A percentile compares a stretch with the other conserved stretches of the same genome.
phyloP scores from a whole-genome alignment of 2,113 vertebrate genomes.

The Cheirogaleus medius region DNA sequence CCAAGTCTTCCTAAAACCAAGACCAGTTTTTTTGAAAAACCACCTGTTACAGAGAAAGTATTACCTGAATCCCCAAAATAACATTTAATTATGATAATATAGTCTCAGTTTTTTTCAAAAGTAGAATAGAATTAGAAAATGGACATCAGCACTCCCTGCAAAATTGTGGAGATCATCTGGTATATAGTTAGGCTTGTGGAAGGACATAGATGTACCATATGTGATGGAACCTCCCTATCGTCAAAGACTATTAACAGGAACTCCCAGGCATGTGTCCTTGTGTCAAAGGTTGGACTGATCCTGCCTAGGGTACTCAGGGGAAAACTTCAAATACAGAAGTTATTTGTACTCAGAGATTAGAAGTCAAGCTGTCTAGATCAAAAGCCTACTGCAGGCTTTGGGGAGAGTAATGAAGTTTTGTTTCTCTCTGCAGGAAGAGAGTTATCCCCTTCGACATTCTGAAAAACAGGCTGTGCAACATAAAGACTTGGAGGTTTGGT shows the following conservation, averaged over 20 bases:
- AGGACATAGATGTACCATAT: neutral
- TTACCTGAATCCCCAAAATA: neutral
- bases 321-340: neutral
- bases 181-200: neutral
- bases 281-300: neutral
- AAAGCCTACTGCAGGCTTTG: neutral
- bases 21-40: neutral
- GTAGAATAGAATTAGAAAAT: neutral
- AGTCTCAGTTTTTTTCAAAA: neutral
- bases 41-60: neutral
- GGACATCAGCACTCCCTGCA: neutral
- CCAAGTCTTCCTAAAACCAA: neutral
- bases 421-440: neutral
- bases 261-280: neutral
- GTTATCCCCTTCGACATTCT: neutral
- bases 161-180: neutral
- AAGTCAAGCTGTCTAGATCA: neutral
- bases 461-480: neutral
- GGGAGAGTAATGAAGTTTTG: neutral
- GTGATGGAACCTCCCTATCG: neutral
- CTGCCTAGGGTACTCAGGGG: neutral
- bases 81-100: neutral
- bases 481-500: neutral
- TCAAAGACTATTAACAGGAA: neutral
- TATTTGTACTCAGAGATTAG: neutral